These are phyloP conservation scores for Drosophila subsilvestris DNA, from an alignment of 2,888 invertebrate species.

Conservation along the genomic window DNA sequence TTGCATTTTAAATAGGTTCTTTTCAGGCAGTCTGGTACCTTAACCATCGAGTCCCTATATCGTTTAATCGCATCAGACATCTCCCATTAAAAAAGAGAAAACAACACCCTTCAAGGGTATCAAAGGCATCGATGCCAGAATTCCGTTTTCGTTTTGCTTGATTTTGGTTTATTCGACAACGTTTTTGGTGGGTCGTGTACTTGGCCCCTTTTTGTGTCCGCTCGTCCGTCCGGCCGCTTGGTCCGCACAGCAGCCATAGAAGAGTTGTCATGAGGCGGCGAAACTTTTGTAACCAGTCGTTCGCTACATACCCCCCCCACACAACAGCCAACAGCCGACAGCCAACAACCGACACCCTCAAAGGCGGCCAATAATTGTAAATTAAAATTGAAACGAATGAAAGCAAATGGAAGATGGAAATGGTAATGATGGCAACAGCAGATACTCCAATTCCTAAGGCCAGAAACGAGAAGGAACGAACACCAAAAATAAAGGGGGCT, in stretches of 20 bases:
- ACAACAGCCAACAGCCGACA: neutral
- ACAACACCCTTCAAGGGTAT: neutral
- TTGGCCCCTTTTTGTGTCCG: slow-evolving; percentile 28
- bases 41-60: no score
- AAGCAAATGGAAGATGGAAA: slow-evolving; percentile 30
- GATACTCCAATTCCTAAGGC: neutral
- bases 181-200: slow-evolving; percentile 60
- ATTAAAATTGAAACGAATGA: slow-evolving; percentile 75
- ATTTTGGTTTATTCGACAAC: slow-evolving; percentile 13
- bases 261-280: slow-evolving; percentile 34
- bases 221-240: neutral
- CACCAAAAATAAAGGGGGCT: neutral
- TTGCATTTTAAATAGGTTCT: no score
- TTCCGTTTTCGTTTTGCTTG: slow-evolving; percentile 9
- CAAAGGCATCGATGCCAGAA: neutral
- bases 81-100: no score
- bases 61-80: neutral
- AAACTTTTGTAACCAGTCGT: slow-evolving; percentile 59
- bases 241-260: slow-evolving; percentile 3
- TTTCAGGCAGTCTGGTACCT: no score
- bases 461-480: neutral
- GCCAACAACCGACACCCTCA: slow-evolving; percentile 20
- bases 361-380: slow-evolving; percentile 72
- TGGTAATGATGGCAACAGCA: slow-evolving; percentile 4
- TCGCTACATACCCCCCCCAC: no score